A percentile compares a stretch with the other conserved stretches of the same genome.
phyloP scores from a whole-genome alignment of 2,113 vertebrate genomes.

The Bettongia penicillata region DNA sequence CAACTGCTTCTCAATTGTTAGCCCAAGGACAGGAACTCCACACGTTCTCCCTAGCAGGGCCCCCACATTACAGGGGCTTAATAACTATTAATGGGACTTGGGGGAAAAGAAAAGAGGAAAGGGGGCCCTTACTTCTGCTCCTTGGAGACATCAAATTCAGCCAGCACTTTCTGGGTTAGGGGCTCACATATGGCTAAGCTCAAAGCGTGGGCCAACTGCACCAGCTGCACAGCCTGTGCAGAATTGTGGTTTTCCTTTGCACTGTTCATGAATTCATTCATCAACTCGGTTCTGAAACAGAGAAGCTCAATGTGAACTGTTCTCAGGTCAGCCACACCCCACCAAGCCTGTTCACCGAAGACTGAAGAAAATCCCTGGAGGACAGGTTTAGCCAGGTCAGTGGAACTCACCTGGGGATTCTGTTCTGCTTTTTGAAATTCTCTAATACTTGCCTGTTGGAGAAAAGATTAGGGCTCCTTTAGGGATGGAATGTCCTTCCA shows the following conservation, averaged over 20 bases:
- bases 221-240: conserved; percentile 86
- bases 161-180: conserved; percentile 78
- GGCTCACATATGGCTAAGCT: conserved; percentile 82
- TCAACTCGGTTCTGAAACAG: conserved; percentile 83
- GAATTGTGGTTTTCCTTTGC: conserved; percentile 75
- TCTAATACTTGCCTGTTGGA: conserved; percentile 88
- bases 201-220: conserved; percentile 88
- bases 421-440: conserved; percentile 87
- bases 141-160: conserved; percentile 85
- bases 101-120: neutral
- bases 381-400: too few relatives aligned
- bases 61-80: neutral
- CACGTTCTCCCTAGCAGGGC: neutral
- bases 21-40: too few relatives aligned
- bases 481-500: neutral
- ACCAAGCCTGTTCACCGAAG: neutral
- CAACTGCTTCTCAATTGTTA: too few relatives aligned
- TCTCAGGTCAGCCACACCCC: too few relatives aligned
- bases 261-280: conserved; percentile 86
- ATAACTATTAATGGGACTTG: neutral
- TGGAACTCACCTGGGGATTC: conserved; percentile 89
- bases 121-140: conserved; percentile 88
- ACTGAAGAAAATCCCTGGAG: neutral
- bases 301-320: conserved; percentile 10
- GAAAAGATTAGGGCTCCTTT: neutral